These are phyloP conservation scores for Leptopilina myrica DNA, from an alignment of 2,888 invertebrate genomes.

Conservation along the genomic window DNA sequence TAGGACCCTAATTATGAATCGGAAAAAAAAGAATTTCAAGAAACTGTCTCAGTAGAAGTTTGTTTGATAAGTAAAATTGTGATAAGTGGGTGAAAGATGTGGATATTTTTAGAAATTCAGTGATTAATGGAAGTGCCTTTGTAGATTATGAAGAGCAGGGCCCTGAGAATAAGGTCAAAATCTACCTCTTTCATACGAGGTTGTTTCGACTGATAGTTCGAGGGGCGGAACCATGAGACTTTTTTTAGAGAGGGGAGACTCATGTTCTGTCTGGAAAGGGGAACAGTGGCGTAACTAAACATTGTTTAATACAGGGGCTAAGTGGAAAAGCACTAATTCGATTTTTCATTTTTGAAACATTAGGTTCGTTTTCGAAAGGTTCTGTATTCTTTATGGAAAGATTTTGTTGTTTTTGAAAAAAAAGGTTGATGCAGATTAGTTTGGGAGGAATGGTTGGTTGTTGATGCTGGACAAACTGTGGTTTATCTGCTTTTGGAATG, in stretches of 20 bases:
- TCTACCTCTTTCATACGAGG: slow-evolving; percentile 38
- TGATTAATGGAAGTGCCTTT: too few species aligned
- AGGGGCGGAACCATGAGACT: slow-evolving; percentile 28
- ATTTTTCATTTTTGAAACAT: too few species aligned
- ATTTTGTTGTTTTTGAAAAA: too few species aligned
- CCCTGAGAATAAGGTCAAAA: slow-evolving; percentile 33
- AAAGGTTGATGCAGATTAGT: too few species aligned
- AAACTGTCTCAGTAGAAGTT: too few species aligned
- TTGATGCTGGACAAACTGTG: too few species aligned
- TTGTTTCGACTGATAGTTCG: slow-evolving; percentile 28
- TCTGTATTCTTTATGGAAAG: background rate
- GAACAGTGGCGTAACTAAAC: slow-evolving; percentile 36
- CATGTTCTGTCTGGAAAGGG: slow-evolving; percentile 13
- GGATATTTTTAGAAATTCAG: too few species aligned
- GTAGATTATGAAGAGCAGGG: slow-evolving; percentile 9
- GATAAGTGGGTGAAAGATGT: too few species aligned
- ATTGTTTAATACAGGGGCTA: slow-evolving; percentile 1
- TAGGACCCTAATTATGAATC: background rate
- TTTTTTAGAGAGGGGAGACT: slow-evolving; percentile 29
- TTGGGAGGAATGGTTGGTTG: too few species aligned
- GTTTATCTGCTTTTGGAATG: too few species aligned
- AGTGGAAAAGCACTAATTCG: background rate
- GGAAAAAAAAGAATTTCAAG: background rate
- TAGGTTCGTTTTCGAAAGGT: background rate
- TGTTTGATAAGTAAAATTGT: too few species aligned